phyloP scores from a whole-genome alignment of 1,140 invertebrate species.

The Aphelinus atriplicis region DNA sequence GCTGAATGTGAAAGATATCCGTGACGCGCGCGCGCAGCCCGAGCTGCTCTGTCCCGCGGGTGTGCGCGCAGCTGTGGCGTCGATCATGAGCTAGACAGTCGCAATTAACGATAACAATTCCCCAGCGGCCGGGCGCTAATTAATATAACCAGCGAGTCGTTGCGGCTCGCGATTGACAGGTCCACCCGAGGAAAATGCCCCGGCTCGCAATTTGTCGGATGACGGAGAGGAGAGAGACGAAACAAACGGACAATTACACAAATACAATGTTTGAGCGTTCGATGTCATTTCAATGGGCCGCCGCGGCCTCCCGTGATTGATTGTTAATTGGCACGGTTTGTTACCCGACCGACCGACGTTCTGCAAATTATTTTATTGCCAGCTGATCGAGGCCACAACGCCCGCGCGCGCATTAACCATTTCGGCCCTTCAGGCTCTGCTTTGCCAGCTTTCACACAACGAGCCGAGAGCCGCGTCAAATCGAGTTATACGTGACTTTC shows the following conservation, averaged over 20 bases:
- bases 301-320: constrained; percentile 59
- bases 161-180: constrained; percentile 56
- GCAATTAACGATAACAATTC: constrained; percentile 59
- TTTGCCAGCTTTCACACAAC: too few relatives aligned
- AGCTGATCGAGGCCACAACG: not conserved
- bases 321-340: constrained; percentile 68
- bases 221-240: constrained; percentile 57
- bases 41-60: not conserved
- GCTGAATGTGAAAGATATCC: constrained; percentile 35
- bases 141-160: constrained; percentile 60
- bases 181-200: constrained; percentile 42
- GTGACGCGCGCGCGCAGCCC: not conserved
- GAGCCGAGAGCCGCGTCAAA: too few relatives aligned
- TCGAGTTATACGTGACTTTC: too few relatives aligned
- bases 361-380: constrained; percentile 27
- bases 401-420: too few relatives aligned
- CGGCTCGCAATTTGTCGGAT: constrained; percentile 64
- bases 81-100: constrained; percentile 49
- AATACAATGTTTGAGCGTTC: constrained; percentile 65
- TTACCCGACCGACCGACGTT: constrained; percentile 55
- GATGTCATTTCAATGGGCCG: constrained; percentile 66
- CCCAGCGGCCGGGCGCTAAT: constrained; percentile 53
- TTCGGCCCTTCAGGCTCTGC: too few relatives aligned
- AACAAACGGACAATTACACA: constrained; percentile 68
- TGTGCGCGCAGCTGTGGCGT: not conserved